Percentiles rank a stretch among this genome's conserved stretches.
Evolutionary conservation across 2,888 invertebrate species (phyloP).

Genomic region (Tenthredo mesomela): DNA sequence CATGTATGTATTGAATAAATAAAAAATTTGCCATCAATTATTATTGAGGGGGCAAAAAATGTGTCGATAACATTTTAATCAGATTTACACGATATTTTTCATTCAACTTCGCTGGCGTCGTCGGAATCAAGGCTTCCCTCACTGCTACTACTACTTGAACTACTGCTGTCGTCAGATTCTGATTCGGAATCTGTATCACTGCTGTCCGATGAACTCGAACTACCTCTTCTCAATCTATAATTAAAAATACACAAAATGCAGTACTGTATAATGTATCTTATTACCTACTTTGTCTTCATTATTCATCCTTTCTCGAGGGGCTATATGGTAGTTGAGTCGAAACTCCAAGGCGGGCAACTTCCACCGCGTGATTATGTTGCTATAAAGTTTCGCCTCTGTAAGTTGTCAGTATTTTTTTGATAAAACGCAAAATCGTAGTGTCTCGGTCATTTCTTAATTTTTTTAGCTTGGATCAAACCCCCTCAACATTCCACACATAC

Average conservation of each 20-base stretch:
- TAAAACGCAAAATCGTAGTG: too few species aligned
- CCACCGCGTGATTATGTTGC: too few species aligned
- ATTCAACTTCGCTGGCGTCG: slow-evolving; percentile 58
- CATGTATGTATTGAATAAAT: too few species aligned
- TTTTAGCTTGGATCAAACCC: too few species aligned
- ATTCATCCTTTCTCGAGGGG: too few species aligned
- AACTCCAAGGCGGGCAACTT: too few species aligned
- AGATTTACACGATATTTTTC: background rate
- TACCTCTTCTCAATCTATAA: slow-evolving; percentile 47
- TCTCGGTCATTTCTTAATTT: too few species aligned
- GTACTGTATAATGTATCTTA: background rate
- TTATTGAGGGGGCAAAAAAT: background rate
- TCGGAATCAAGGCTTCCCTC: slow-evolving; percentile 68
- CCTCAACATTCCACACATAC: background rate
- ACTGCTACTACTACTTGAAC: slow-evolving; percentile 58
- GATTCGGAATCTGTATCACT: slow-evolving; percentile 61
- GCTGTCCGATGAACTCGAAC: slow-evolving; percentile 56
- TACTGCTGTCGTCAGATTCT: slow-evolving; percentile 63
- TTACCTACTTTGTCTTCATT: too few species aligned
- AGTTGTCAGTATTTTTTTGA: too few species aligned
- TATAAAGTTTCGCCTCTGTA: too few species aligned
- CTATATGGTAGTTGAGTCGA: too few species aligned
- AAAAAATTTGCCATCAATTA: background rate
- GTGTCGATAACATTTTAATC: background rate
- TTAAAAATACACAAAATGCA: background rate